Conservation (phyloP, 2,113 vertebrate species). For the Bufo bufo region DNA sequence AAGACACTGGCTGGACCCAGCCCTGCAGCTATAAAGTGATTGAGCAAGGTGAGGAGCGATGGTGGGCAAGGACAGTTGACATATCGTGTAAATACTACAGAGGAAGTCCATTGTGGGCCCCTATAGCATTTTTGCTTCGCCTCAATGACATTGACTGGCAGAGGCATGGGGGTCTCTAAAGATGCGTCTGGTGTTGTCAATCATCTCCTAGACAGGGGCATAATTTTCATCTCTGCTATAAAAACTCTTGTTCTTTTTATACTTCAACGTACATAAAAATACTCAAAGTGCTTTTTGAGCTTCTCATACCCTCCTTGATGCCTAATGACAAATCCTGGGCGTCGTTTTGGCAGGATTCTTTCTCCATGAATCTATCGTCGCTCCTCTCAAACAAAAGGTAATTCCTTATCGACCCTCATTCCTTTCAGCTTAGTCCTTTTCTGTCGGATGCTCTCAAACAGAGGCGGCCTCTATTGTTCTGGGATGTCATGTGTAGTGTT, state of each 20-base stretch:
- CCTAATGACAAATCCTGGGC: neutral
- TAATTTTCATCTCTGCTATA: neutral
- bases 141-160: too few relatives aligned
- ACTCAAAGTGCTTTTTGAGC: neutral
- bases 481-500: neutral
- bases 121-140: too few relatives aligned
- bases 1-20: too few relatives aligned
- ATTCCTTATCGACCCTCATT: constrained; percentile 27
- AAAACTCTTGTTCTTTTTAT: neutral
- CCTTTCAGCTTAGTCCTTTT: too few relatives aligned
- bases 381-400: constrained; percentile 37
- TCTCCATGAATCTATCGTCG: neutral
- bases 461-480: constrained; percentile 25
- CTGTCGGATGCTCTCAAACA: neutral
- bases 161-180: too few relatives aligned
- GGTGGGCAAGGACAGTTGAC: too few relatives aligned
- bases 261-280: neutral
- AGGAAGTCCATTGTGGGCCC: too few relatives aligned
- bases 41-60: too few relatives aligned
- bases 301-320: neutral
- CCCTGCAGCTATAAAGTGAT: too few relatives aligned
- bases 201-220: neutral
- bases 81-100: too few relatives aligned
- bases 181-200: neutral
- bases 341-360: neutral